phyloP scores from a whole-genome alignment of 2,113 vertebrate genomes.

The Semnornis frantzii region DNA sequence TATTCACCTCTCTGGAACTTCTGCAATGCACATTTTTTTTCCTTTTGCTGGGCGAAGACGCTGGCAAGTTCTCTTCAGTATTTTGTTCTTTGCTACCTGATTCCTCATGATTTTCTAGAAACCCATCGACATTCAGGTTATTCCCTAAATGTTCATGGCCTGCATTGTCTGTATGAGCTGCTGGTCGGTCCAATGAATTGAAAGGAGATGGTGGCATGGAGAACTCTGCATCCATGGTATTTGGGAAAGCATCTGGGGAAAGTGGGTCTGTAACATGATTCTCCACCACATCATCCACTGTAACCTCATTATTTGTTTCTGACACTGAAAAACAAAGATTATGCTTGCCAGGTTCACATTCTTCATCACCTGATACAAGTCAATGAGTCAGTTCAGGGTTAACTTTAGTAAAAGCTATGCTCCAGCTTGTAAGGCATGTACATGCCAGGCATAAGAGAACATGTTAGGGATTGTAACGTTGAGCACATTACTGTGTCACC shows the following conservation, averaged over 20 bases:
- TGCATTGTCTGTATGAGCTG: constrained; percentile 70
- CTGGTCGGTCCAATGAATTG: constrained; percentile 69
- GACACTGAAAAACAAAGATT: constrained; percentile 61
- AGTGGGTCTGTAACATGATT: constrained; percentile 86
- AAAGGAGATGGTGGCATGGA: constrained; percentile 63
- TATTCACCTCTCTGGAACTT: constrained; percentile 86
- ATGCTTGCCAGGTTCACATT: not conserved
- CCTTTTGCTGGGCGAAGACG: constrained; percentile 80
- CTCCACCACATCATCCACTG: constrained; percentile 77
- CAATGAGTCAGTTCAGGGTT: not conserved
- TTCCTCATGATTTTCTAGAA: constrained; percentile 71
- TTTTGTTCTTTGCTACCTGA: constrained; percentile 70
- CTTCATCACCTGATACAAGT: not conserved
- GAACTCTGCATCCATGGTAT: constrained; percentile 71
- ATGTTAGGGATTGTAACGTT: not conserved
- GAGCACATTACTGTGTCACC: not conserved
- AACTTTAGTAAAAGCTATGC: not conserved
- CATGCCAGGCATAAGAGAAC: not conserved
- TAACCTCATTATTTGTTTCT: constrained; percentile 72
- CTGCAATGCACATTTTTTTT: constrained; percentile 83
- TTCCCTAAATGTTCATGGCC: constrained; percentile 71
- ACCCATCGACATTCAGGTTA: constrained; percentile 69
- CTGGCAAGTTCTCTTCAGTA: constrained; percentile 66
- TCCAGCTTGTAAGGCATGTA: not conserved
- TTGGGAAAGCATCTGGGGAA: constrained; percentile 63